Evolutionary conservation across 2,888 invertebrate genomes (phyloP).

Genomic region (Latheticus oryzae): DNA sequence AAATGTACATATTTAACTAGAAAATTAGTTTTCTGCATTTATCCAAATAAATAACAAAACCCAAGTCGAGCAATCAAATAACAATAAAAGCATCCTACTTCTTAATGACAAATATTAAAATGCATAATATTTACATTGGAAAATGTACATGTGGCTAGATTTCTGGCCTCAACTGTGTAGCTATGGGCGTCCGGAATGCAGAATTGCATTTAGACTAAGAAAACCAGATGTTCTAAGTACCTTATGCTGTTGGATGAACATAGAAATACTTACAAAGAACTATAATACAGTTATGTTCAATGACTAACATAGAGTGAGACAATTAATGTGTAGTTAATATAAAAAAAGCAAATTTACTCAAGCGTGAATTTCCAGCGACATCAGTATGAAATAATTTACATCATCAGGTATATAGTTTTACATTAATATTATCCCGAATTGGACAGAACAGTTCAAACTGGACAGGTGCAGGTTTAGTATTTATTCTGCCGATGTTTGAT

Average conservation of each 20-base stretch:
- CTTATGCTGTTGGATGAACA: slow-evolving; percentile 33
- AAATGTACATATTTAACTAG: slow-evolving; percentile 60
- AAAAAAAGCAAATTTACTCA: slow-evolving; percentile 27
- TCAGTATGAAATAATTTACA: slow-evolving; percentile 38
- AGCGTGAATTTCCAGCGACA: slow-evolving; percentile 31
- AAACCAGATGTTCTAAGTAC: slow-evolving; percentile 32
- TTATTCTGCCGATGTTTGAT: slow-evolving; percentile 49
- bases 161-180: slow-evolving; percentile 41
- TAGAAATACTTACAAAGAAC: slow-evolving; percentile 34
- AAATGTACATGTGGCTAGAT: slow-evolving; percentile 60
- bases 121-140: slow-evolving; percentile 56
- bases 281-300: slow-evolving; percentile 47
- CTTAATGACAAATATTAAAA: slow-evolving; percentile 56
- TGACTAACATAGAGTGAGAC: slow-evolving; percentile 44
- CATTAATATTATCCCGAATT: slow-evolving; percentile 50
- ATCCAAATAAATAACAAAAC: slow-evolving; percentile 55
- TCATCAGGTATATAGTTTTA: slow-evolving; percentile 38
- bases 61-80: slow-evolving; percentile 50
- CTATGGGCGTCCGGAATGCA: slow-evolving; percentile 43
- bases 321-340: slow-evolving; percentile 28
- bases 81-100: slow-evolving; percentile 50
- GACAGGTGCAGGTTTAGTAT: slow-evolving; percentile 58
- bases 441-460: slow-evolving; percentile 60
- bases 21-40: slow-evolving; percentile 53
- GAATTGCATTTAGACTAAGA: slow-evolving; percentile 15